phyloP scores from a whole-genome alignment of 2,888 invertebrate genomes.

The Anarsia innoxiella region DNA sequence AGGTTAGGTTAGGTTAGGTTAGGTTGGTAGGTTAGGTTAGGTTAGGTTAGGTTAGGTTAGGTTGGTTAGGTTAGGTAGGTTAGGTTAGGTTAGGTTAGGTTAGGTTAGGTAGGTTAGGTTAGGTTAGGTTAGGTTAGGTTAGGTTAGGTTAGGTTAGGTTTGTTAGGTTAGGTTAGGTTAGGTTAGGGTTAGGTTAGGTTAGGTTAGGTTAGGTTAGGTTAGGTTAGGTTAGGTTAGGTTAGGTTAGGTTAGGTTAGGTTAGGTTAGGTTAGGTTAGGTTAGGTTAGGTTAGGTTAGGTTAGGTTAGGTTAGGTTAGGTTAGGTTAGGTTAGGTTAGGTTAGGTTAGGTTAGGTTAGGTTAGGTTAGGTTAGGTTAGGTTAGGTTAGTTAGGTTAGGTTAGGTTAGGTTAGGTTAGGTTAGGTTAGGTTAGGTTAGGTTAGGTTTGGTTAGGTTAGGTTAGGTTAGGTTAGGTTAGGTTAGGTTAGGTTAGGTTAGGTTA shows the following conservation, averaged over 20 bases:
- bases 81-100: constrained; percentile 16
- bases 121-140: constrained; percentile 16
- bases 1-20: constrained; percentile 19
- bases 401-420: constrained; percentile 3
- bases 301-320: no score
- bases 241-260: constrained; percentile 10
- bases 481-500: constrained; percentile 4
- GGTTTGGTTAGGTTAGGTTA: constrained; percentile 4
- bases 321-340: no score
- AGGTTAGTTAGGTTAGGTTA: constrained; percentile 1
- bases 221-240: constrained; percentile 9
- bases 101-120: constrained; percentile 16
- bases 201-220: constrained; percentile 7
- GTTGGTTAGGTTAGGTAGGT: constrained; percentile 21
- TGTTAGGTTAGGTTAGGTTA: constrained; percentile 10
- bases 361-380: no score
- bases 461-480: constrained; percentile 4
- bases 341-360: no score
- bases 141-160: constrained; percentile 12
- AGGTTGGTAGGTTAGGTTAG: constrained; percentile 19
- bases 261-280: no score
- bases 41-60: constrained; percentile 21
- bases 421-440: constrained; percentile 9
- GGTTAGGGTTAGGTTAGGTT: constrained; percentile 4
- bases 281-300: no score